These are phyloP conservation scores for Andrena hattorfiana DNA, from an alignment of 2,888 invertebrate species.

Conservation along the genomic window DNA sequence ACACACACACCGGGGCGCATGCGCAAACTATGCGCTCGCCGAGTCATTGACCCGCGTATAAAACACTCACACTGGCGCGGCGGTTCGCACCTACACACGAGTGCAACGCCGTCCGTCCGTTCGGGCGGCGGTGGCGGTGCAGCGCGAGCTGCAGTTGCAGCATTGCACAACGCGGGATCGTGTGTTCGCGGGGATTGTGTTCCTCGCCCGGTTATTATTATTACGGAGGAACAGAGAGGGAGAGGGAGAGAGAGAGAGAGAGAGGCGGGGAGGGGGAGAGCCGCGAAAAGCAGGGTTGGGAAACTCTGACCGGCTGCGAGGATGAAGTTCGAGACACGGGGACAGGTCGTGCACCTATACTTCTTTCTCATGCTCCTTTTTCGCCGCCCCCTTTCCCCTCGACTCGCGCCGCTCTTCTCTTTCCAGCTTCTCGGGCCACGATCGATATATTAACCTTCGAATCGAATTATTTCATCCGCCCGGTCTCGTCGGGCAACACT, in stretches of 20 bases:
- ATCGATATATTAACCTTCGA: constrained; percentile 33
- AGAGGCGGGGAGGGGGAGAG: constrained; percentile 28
- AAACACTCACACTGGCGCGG: constrained; percentile 59
- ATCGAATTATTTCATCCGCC: constrained; percentile 24
- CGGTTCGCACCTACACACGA: constrained; percentile 59
- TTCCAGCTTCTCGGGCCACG: not conserved
- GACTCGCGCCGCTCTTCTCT: no score
- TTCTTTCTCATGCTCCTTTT: not conserved
- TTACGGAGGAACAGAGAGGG: constrained; percentile 26
- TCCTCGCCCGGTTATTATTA: constrained; percentile 64
- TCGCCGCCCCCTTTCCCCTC: not conserved
- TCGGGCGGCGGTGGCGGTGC: constrained; percentile 50
- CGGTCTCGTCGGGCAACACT: not conserved
- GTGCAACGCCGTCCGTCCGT: constrained; percentile 17
- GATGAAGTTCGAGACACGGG: constrained; percentile 10
- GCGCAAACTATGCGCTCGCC: constrained; percentile 72
- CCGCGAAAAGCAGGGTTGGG: constrained; percentile 58
- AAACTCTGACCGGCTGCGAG: constrained; percentile 50
- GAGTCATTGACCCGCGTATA: constrained; percentile 76
- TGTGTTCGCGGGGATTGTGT: constrained; percentile 67
- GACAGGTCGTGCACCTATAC: constrained; percentile 18
- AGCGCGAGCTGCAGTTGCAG: constrained; percentile 61
- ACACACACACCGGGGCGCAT: constrained; percentile 58
- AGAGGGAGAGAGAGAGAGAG: not conserved
- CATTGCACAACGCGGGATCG: constrained; percentile 70